A percentile compares a stretch with the other conserved stretches of the same genome.
These are phyloP conservation scores for Megaptera novaeangliae DNA, from an alignment of 2,113 vertebrate species.

Conservation along the genomic window DNA sequence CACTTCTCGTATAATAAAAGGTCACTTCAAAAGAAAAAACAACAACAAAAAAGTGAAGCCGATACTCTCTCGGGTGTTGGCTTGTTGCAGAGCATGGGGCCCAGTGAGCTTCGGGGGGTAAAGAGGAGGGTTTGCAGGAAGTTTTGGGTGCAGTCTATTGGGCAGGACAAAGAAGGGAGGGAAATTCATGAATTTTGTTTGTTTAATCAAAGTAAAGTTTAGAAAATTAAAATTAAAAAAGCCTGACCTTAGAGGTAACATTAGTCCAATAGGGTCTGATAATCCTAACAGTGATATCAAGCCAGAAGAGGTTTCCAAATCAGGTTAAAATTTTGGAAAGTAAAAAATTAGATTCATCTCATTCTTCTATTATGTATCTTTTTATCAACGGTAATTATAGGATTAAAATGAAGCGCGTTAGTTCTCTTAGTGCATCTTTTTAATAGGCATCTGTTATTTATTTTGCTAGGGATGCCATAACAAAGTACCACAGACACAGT, in stretches of 20 bases:
- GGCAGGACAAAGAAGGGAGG: not conserved
- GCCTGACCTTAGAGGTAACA: not conserved
- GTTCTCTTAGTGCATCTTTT: not conserved
- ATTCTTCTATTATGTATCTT: not conserved
- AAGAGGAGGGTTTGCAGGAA: not conserved
- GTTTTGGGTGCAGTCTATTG: accelerated
- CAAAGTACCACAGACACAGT: not conserved
- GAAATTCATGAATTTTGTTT: not conserved
- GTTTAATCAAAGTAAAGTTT: not conserved
- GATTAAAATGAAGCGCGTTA: not conserved
- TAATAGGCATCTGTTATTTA: not conserved
- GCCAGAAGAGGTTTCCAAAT: not conserved
- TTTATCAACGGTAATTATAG: not conserved
- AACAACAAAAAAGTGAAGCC: not conserved
- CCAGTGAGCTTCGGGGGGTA: too few relatives aligned
- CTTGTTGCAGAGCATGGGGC: not conserved
- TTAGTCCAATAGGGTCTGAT: not conserved
- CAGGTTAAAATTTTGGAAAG: not conserved
- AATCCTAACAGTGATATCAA: not conserved
- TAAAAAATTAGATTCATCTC: not conserved
- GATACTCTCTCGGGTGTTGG: not conserved
- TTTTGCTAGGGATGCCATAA: not conserved
- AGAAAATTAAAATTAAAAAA: not conserved
- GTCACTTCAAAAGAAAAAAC: not conserved
- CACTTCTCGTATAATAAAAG: conserved; percentile 24